Evolutionary conservation across 2,797 vertebrate species (phyloP).

Genomic region (Pempheris klunzingeri): DNA sequence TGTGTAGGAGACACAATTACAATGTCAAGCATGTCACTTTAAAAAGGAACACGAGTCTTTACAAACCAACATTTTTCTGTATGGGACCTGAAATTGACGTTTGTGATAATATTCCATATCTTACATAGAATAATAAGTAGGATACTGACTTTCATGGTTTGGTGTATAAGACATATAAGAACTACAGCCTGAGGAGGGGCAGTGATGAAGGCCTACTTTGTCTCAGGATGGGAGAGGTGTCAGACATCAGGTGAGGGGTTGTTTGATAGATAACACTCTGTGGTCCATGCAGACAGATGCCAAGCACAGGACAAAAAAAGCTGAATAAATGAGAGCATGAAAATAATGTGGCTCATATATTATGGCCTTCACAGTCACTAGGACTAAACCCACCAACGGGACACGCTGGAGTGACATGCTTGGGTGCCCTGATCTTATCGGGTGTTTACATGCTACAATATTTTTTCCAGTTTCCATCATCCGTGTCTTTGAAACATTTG

Average conservation of each 20-base stretch:
- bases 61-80: background rate
- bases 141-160: background rate
- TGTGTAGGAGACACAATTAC: conserved; percentile 23
- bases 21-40: conserved; percentile 10
- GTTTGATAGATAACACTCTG: background rate
- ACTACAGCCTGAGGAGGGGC: background rate
- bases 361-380: background rate
- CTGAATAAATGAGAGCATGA: background rate
- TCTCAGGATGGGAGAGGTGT: background rate
- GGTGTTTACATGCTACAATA: background rate
- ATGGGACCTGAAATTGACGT: background rate
- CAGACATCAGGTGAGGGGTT: background rate
- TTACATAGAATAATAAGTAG: too few relatives aligned
- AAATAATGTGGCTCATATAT: background rate
- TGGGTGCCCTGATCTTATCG: background rate
- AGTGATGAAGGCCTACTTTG: background rate
- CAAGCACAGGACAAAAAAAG: too few relatives aligned
- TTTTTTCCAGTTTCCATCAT: conserved; percentile 5
- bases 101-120: background rate
- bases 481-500: conserved; percentile 16
- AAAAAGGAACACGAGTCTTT: conserved; percentile 5
- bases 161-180: background rate
- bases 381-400: background rate
- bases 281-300: background rate
- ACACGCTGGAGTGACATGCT: background rate